These are phyloP conservation scores for Drosophila sproati DNA, from an alignment of 1,140 invertebrate species.

Conservation along the genomic window DNA sequence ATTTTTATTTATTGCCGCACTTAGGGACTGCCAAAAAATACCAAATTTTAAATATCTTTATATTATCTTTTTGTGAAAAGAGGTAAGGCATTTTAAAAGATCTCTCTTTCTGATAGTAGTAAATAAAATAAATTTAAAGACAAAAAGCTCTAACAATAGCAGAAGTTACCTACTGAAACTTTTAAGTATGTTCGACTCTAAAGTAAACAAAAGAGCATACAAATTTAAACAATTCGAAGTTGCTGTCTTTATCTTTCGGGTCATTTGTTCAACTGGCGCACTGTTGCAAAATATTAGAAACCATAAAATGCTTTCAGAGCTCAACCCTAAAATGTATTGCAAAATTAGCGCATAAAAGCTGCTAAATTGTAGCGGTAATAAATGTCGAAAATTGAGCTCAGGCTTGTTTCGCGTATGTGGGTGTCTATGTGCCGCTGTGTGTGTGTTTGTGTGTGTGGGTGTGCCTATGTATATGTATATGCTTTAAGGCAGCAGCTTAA, in stretches of 20 bases:
- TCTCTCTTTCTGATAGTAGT: too few relatives aligned
- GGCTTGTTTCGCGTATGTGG: background rate
- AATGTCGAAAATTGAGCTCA: constrained; percentile 36
- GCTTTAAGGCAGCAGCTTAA: constrained; percentile 23
- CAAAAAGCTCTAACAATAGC: background rate
- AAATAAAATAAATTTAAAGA: background rate
- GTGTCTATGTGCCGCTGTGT: background rate
- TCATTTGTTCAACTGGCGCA: constrained; percentile 12
- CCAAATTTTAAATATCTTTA: too few relatives aligned
- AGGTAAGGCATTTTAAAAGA: too few relatives aligned
- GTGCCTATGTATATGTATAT: background rate
- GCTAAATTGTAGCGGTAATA: constrained; percentile 26
- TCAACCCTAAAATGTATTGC: constrained; percentile 36
- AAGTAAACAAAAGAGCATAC: background rate
- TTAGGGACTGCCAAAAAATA: too few relatives aligned
- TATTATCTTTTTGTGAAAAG: too few relatives aligned
- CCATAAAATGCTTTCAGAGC: constrained; percentile 20
- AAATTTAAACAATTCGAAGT: background rate
- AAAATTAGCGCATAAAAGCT: constrained; percentile 54
- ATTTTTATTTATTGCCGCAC: too few relatives aligned
- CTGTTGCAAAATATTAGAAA: constrained; percentile 5
- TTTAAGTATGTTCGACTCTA: background rate
- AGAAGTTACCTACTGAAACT: background rate
- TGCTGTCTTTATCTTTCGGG: constrained; percentile 5
- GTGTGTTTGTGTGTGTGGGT: background rate